phyloP scores from a whole-genome alignment of 2,113 vertebrate species.

The Cyprinodon variegatus region DNA sequence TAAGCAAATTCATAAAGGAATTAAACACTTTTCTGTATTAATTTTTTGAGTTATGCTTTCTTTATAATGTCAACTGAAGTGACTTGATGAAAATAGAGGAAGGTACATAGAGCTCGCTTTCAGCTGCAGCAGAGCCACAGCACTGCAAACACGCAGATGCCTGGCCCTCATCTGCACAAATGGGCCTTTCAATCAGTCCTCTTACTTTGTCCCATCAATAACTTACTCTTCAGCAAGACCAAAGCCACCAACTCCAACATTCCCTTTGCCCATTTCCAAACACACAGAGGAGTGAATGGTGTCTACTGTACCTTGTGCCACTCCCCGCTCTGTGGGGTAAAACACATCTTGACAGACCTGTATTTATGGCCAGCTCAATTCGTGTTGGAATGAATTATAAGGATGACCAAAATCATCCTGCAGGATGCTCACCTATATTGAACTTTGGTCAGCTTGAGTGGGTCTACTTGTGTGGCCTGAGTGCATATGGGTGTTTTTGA shows the following conservation, averaged over 20 bases:
- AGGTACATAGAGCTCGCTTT: conserved; percentile 61
- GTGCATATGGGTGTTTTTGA: conserved; percentile 35
- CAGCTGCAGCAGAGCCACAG: conserved; percentile 62
- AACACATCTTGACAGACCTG: conserved; percentile 74
- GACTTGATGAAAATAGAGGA: conserved; percentile 43
- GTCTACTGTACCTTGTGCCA: conserved; percentile 72
- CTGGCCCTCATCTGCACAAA: conserved; percentile 69
- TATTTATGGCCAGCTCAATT: conserved; percentile 72
- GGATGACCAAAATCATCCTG: conserved; percentile 67
- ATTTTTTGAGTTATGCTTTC: conserved; percentile 25
- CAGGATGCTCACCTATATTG: conserved; percentile 64
- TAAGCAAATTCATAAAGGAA: conserved; percentile 14
- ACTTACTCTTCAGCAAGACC: conserved; percentile 73
- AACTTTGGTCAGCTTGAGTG: conserved; percentile 57
- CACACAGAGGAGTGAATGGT: conserved; percentile 76
- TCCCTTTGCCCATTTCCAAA: conserved; percentile 55
- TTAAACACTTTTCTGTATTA: conserved; percentile 29
- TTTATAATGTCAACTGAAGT: conserved; percentile 37
- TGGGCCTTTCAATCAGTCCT: conserved; percentile 69
- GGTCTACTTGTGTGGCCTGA: conserved; percentile 59
- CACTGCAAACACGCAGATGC: conserved; percentile 64
- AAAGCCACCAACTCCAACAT: conserved; percentile 72
- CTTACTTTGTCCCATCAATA: conserved; percentile 78
- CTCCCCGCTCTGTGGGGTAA: conserved; percentile 70
- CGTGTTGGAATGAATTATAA: conserved; percentile 72